Percentiles rank a stretch among this genome's conserved stretches.
Evolutionary conservation across 1,140 invertebrate genomes (phyloP).

Genomic region (Drosophila bipectinata): DNA sequence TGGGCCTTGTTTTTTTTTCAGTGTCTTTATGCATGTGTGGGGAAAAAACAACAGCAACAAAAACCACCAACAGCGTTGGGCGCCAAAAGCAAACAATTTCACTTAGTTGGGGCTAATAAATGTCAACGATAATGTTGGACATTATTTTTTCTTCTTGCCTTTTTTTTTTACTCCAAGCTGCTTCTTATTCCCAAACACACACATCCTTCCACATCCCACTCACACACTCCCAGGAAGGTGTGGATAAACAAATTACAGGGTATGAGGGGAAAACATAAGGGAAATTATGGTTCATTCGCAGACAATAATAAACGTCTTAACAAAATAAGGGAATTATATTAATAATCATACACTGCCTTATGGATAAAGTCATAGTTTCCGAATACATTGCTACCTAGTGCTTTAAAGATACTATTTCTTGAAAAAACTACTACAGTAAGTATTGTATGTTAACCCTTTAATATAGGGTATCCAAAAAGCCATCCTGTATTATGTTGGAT

Average conservation of each 20-base stretch:
- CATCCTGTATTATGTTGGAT: not conserved
- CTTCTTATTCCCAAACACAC: not conserved
- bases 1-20: not conserved
- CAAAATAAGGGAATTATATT: not conserved
- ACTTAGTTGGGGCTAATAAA: slow-evolving; percentile 76
- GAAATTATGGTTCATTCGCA: not conserved
- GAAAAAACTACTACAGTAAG: no score
- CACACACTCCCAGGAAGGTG: not conserved
- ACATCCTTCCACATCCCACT: not conserved
- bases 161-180: slow-evolving; percentile 5
- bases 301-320: not conserved
- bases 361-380: no score
- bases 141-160: slow-evolving; percentile 55
- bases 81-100: slow-evolving; percentile 64
- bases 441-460: not conserved
- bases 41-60: slow-evolving; percentile 26
- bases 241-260: slow-evolving; percentile 6
- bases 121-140: slow-evolving; percentile 78
- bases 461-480: not conserved
- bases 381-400: no score
- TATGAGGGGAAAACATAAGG: not conserved
- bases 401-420: no score
- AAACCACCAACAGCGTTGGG: slow-evolving; percentile 49
- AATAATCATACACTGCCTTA: not conserved
- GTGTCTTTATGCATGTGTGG: slow-evolving; percentile 4